Evolutionary conservation across 2,113 vertebrate genomes (phyloP), one percentile per base, ranked within the genome.

Genomic region (Dipodomys spectabilis): DNA sequence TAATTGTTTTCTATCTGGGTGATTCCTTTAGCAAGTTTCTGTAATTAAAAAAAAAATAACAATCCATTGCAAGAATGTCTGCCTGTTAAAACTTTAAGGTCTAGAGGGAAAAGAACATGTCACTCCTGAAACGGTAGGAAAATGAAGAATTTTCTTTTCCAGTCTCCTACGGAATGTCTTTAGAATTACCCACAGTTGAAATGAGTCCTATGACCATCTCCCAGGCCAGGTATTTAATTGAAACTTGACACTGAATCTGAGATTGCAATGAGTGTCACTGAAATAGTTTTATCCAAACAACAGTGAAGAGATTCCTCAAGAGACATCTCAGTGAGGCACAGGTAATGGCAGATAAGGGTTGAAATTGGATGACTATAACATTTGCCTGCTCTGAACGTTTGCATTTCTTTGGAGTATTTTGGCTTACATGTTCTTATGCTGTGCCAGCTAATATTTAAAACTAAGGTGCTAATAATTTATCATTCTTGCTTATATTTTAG

Each of bases 191-290:
- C 44, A 8, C 78, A 22, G 35, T 62, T 68, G 73, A 69, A 74
- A 22, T 86, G 75, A 86, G 80, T 69, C 65, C 22, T 85, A 68
- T 82, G 35, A 57, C 23, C 73, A n/a, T 88, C 74, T 69, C 74
- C 3, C n/a, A 88, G 80, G 84, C 83, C 23, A 13, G 3, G 25
- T 88, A 68, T 79, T 94, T 82, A 92, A 95, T 88, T 94, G 90
- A 88, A 91, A 79, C 20, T 85, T 87, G 69, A 44, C 79, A 68
- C 22, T 88, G 90, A 94, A 74, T 82, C 74, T 94, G n/a, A 88
- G 45, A 82, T 88, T 49, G 64, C 6, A 83, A 64, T 86, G 72
- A 90, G 77, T 81, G 88, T 77, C 82, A 90, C 62, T 64, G 69
- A 87, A 88, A 95, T 78, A 83, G 39, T 62, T 79, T 86, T 90